phyloP scores from a whole-genome alignment of 2,888 invertebrate genomes.

The Thereva unica region DNA sequence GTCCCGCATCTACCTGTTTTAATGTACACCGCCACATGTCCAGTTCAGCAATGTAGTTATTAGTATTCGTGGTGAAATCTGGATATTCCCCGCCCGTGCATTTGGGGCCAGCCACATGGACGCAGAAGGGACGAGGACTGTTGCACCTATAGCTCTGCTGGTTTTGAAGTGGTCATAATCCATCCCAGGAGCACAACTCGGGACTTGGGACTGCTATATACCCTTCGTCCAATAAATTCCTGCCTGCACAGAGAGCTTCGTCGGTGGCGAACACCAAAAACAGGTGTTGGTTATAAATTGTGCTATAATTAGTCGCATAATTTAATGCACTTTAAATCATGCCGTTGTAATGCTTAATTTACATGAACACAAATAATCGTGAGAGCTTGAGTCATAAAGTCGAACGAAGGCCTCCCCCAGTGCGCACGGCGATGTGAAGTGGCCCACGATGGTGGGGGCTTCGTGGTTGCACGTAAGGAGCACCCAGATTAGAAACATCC shows the following conservation, averaged over 20 bases:
- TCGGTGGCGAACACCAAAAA: constrained; percentile 37
- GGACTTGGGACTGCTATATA: background rate
- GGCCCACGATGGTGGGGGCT: too few species aligned
- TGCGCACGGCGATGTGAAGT: too few species aligned
- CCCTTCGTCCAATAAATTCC: constrained; percentile 24
- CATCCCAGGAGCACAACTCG: constrained; percentile 2
- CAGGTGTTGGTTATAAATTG: constrained; percentile 42
- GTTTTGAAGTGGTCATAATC: constrained; percentile 18
- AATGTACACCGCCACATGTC: constrained; percentile 9
- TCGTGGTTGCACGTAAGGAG: too few species aligned
- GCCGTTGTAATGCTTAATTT: constrained; percentile 35
- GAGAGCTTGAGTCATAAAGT: constrained; percentile 7
- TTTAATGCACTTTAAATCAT: constrained; percentile 41
- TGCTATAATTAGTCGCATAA: constrained; percentile 40
- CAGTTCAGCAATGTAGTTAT: constrained; percentile 23
- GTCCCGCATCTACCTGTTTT: too few species aligned
- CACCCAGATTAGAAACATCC: background rate
- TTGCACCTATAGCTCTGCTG: background rate
- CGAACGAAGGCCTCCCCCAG: too few species aligned
- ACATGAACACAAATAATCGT: constrained; percentile 20
- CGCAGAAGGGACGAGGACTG: background rate
- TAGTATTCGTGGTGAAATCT: constrained; percentile 29
- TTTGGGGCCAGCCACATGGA: background rate
- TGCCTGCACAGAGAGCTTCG: constrained; percentile 10
- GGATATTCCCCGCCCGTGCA: too few species aligned